Base-by-base conservation (phyloP, 2,888 invertebrate genomes). In the Caenorhabditis afra region DNA sequence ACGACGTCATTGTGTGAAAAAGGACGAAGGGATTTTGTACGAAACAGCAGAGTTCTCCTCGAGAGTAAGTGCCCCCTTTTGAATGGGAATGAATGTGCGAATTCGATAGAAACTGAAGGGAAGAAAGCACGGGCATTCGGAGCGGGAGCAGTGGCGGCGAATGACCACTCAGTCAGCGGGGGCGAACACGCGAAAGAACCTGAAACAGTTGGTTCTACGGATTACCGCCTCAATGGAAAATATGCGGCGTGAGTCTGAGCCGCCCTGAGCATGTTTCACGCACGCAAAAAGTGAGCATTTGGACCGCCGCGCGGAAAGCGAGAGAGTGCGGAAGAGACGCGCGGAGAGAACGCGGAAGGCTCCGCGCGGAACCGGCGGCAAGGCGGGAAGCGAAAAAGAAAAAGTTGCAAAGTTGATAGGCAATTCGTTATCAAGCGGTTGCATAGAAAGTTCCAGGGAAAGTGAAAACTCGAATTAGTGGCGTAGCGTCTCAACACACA, bases 171-270 rank as follows among this genome's bases (percentile, higher is more conserved):
- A 3, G 8, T 20, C 14, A n/a, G 52, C 41, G 22, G 12, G 39
- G 22, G 53, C 44, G 57, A 47, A 50, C 58, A 50, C 67, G 39
- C 55, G 55, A 35, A 41, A 45, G 59, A 70, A 7, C n/a, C 64
- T 66, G 55, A 64, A 64, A 71, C 71, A 71, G 71, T 71, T 71
- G 71, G 47, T 71, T 64, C 64, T 71, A 64, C 71, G 71, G 71
- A 55, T 71, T 71, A 71, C 39, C 44, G 62, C 61, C 49, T 39
- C 35, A 71, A 57, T 39, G 64, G 41, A 57, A 62, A 57, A n/a
- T 47, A 29, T 29, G 29, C 29, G 29, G 29, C n/a, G 44, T 39
- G 44, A 23, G 20, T 11, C n/a, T 10, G 57, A 23, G 44, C 45
- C 57, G 52, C 57, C 57, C 57, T 64, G 71, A 64, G 71, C 71